phyloP scores from a whole-genome alignment of 2,113 vertebrate species.

The Chroicocephalus ridibundus region DNA sequence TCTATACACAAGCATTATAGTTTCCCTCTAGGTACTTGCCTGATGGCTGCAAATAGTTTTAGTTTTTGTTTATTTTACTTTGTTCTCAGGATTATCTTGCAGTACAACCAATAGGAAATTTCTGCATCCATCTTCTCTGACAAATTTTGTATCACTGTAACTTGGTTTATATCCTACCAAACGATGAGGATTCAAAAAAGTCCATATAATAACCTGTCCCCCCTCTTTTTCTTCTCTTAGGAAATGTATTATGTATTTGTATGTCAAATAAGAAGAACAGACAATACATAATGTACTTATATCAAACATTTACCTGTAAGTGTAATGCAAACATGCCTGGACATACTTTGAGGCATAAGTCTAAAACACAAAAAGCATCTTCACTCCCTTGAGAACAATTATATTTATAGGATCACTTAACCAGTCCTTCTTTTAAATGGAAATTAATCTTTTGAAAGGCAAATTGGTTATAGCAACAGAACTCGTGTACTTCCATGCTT shows the following conservation, averaged over 20 bases:
- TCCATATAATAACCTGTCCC: background rate
- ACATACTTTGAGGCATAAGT: background rate
- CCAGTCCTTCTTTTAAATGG: background rate
- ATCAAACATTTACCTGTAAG: background rate
- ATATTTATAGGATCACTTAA: background rate
- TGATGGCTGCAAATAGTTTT: background rate
- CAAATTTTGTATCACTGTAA: background rate
- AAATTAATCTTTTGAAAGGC: conserved; percentile 14
- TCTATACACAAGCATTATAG: background rate
- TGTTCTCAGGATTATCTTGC: background rate
- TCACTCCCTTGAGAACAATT: background rate
- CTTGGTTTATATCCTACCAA: background rate
- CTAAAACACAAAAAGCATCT: background rate
- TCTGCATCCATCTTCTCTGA: background rate
- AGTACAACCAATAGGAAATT: background rate
- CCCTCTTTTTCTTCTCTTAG: background rate
- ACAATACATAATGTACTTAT: background rate
- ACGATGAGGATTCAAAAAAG: background rate
- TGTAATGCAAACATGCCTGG: background rate
- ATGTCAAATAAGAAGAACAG: background rate
- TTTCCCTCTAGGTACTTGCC: background rate
- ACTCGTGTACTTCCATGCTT: background rate
- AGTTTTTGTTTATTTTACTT: background rate
- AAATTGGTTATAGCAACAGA: background rate
- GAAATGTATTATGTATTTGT: background rate